Conservation (phyloP, 2,113 vertebrate genomes). For the Zingel zingel region DNA sequence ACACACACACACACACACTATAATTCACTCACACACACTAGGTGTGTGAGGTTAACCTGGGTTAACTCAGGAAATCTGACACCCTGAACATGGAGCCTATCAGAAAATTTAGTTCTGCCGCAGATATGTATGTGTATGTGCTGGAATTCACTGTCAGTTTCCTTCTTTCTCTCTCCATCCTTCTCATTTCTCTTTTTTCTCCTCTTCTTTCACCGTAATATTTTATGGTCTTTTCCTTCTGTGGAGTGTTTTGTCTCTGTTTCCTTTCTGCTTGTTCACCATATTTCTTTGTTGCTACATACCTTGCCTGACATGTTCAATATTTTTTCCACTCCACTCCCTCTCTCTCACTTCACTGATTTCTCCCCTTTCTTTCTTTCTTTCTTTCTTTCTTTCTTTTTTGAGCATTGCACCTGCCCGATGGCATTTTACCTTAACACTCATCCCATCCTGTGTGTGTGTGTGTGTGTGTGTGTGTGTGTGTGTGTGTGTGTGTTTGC, state of each 20-base stretch:
- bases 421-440: conserved; percentile 63
- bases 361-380: conserved; percentile 17
- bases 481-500: conserved; percentile 51
- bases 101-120: conserved; percentile 59
- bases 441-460: conserved; percentile 20
- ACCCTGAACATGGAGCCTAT: conserved; percentile 54
- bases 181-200: background rate
- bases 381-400: conserved; percentile 22
- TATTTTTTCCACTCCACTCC: conserved; percentile 39
- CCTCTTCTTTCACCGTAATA: background rate
- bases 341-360: conserved; percentile 42
- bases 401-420: conserved; percentile 64
- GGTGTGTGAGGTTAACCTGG: conserved; percentile 54
- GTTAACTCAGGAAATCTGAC: conserved; percentile 60
- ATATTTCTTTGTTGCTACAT: conserved; percentile 62
- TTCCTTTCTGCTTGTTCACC: conserved; percentile 52
- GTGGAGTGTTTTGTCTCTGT: conserved; percentile 6
- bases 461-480: conserved; percentile 12
- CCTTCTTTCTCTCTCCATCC: background rate
- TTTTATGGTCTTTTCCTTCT: conserved; percentile 20
- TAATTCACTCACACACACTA: conserved; percentile 29
- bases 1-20: background rate
- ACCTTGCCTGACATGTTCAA: conserved; percentile 51
- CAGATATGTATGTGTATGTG: conserved; percentile 21
- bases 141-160: background rate